These are phyloP conservation scores for Falco berigora DNA, from an alignment of 2,797 vertebrate genomes.

Conservation along the genomic window DNA sequence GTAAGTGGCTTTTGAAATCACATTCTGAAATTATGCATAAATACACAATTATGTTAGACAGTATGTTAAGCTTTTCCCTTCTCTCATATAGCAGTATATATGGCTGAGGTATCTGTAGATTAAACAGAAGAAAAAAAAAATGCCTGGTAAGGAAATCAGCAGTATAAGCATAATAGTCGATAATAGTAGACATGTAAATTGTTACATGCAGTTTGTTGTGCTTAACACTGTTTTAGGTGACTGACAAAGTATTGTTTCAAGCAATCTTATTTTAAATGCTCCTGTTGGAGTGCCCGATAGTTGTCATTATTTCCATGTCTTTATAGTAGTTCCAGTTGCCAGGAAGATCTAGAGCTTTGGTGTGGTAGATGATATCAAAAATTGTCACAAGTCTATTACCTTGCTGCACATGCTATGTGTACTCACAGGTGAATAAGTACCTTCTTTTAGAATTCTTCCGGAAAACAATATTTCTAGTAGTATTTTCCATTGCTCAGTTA, in stretches of 20 bases:
- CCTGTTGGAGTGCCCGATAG: not conserved
- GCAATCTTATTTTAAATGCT: not conserved
- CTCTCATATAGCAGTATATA: not conserved
- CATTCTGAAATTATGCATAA: not conserved
- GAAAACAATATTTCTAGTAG: not conserved
- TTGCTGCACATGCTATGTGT: not conserved
- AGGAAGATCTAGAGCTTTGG: not conserved
- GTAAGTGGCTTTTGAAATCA: not conserved
- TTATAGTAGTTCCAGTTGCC: not conserved
- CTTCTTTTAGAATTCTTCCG: not conserved
- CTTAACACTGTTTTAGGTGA: not conserved
- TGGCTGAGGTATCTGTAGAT: not conserved
- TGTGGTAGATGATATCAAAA: not conserved
- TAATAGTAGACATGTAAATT: not conserved
- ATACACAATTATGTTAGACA: not conserved
- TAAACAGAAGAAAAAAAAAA: not conserved
- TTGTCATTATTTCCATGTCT: not conserved
- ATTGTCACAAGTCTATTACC: not conserved
- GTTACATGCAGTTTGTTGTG: not conserved
- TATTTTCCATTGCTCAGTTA: not conserved
- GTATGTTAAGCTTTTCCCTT: not conserved
- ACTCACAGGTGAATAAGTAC: not conserved
- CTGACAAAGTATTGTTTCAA: not conserved
- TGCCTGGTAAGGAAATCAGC: not conserved
- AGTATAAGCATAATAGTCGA: not conserved